phyloP scores from a whole-genome alignment of 2,888 invertebrate genomes.

The Mylabris sibirica region DNA sequence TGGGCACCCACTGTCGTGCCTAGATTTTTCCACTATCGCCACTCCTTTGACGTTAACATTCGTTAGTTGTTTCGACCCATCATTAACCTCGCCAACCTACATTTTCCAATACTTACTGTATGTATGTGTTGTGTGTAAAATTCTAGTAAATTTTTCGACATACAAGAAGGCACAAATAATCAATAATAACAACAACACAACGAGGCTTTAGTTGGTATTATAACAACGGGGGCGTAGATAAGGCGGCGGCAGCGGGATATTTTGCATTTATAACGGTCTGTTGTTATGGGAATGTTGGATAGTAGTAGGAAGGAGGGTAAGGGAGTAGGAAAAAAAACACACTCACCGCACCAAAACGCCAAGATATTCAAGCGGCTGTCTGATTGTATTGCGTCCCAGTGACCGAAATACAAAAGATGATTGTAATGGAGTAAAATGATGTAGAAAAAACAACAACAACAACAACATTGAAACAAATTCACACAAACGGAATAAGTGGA shows the following conservation, averaged over 20 bases:
- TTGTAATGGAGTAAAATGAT: constrained; percentile 4
- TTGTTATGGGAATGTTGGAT: constrained; percentile 21
- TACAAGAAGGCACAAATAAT: constrained; percentile 24
- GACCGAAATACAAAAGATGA: constrained; percentile 40
- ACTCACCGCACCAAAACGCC: constrained; percentile 4
- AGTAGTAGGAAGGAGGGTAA: neutral
- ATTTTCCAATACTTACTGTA: neutral
- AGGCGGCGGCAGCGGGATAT: constrained; percentile 25
- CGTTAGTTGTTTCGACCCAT: constrained; percentile 6
- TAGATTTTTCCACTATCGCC: constrained; percentile 10
- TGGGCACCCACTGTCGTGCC: constrained; percentile 22
- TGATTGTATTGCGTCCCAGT: constrained; percentile 44
- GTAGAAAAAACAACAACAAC: no score
- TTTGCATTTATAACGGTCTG: constrained; percentile 34
- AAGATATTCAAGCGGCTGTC: constrained; percentile 18
- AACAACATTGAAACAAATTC: constrained; percentile 1
- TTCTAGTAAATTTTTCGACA: constrained; percentile 31
- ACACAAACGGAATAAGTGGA: neutral
- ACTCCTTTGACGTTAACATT: constrained; percentile 11
- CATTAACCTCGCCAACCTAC: constrained; percentile 1
- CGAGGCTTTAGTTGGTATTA: neutral
- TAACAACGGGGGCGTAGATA: constrained; percentile 20
- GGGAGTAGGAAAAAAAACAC: constrained; percentile 16
- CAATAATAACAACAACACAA: constrained; percentile 19
- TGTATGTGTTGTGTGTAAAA: constrained; percentile 6